A percentile compares a stretch with the other conserved stretches of the same genome.
Conservation (phyloP, 2,797 vertebrate genomes). For the Danio tinwini region DNA sequence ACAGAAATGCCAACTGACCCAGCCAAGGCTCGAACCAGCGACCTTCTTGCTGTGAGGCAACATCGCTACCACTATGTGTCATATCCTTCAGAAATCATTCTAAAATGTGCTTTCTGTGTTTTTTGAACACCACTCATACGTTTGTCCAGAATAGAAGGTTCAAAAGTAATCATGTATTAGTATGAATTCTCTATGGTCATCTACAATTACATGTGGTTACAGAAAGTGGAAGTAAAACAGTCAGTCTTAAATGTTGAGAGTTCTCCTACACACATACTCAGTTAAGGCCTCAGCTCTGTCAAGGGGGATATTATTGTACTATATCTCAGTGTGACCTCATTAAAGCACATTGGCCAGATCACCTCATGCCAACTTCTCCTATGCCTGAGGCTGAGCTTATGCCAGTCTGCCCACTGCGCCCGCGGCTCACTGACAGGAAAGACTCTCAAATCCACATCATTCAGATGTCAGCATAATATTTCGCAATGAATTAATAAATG, state of each 20-base stretch:
- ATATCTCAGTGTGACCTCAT: conserved; percentile 33
- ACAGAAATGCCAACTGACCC: too few species aligned
- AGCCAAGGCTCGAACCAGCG: too few species aligned
- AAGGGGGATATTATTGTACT: conserved; percentile 17
- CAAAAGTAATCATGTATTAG: background rate
- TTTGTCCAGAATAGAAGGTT: background rate
- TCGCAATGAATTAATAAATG: conserved; percentile 7
- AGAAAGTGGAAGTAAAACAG: conserved; percentile 7
- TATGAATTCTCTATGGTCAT: background rate
- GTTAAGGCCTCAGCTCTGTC: conserved; percentile 12
- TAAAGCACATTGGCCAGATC: conserved; percentile 37
- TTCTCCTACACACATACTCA: background rate
- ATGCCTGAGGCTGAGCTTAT: conserved; percentile 30
- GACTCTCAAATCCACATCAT: conserved; percentile 4
- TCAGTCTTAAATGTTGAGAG: conserved; percentile 6
- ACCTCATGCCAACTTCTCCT: conserved; percentile 35
- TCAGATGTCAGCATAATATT: conserved; percentile 14
- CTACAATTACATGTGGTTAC: background rate
- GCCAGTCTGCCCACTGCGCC: conserved; percentile 32
- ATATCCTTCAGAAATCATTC: background rate
- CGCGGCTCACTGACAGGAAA: conserved; percentile 34
- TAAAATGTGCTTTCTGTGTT: background rate
- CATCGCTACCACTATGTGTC: too few species aligned
- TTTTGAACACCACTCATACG: too few species aligned
- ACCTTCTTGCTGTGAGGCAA: too few species aligned